Evolutionary conservation across 2,797 vertebrate species (phyloP).

Genomic region (Pelodytes ibericus): DNA sequence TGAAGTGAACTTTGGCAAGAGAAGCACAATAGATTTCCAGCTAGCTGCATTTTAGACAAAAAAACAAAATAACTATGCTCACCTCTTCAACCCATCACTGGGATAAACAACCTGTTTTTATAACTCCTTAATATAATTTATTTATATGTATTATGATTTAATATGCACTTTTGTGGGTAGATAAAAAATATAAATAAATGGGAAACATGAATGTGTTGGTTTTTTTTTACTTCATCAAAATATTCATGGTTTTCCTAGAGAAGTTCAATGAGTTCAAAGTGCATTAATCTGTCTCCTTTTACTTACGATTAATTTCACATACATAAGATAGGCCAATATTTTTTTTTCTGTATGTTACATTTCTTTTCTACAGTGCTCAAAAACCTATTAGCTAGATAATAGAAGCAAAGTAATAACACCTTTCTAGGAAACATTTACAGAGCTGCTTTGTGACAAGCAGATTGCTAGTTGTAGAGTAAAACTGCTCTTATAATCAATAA

Average conservation of each 20-base stretch:
- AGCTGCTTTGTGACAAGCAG: slow-evolving; percentile 23
- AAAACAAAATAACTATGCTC: too few relatives aligned
- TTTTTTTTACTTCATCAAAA: too few relatives aligned
- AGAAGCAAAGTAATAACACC: slow-evolving; percentile 37
- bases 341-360: slow-evolving; percentile 32
- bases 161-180: too few relatives aligned
- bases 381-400: slow-evolving; percentile 44
- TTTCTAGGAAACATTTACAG: slow-evolving; percentile 42
- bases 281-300: slow-evolving; percentile 15
- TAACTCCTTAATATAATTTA: too few relatives aligned
- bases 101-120: too few relatives aligned
- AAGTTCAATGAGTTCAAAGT: slow-evolving; percentile 25
- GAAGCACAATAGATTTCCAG: too few relatives aligned
- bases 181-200: too few relatives aligned
- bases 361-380: slow-evolving; percentile 23
- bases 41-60: too few relatives aligned
- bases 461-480: slow-evolving; percentile 35
- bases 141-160: too few relatives aligned
- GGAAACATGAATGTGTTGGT: too few relatives aligned
- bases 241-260: background rate
- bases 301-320: slow-evolving; percentile 40
- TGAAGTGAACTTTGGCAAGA: too few relatives aligned
- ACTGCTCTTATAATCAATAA: slow-evolving; percentile 32
- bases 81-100: too few relatives aligned
- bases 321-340: slow-evolving; percentile 29